Base-by-base conservation (phyloP, 2,888 invertebrate species). In the Bimastos eiseni region DNA sequence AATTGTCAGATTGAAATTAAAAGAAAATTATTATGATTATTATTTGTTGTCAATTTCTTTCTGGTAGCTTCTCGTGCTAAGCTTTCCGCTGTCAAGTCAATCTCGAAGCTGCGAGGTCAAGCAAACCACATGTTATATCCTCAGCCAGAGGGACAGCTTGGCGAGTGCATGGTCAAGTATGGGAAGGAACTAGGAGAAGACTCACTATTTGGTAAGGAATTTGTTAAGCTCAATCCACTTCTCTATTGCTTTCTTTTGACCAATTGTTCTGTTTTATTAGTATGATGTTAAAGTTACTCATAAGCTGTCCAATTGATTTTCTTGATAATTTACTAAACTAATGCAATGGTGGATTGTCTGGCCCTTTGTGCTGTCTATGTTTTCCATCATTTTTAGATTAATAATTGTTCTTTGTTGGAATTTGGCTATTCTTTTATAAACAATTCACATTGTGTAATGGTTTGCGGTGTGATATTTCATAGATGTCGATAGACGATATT, bases 71-170 rank as follows among this genome's bases (percentile, higher is more conserved):
- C 96, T 24, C 94, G 96, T 92, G 96, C 96, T 34, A 96, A 96
- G 93, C 93, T 96, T 93, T 95, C 95, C 90, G 95, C 96, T 13
- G 94, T 95, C 91, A 95, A 95, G 91, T 95, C 96, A 92, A 98
- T 99, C 94, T 98, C 98, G 94, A 99, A 99, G 96, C 96, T 99
- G 93, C 97, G 98, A 94, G 98, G 99, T 30, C 98, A 98, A 95
- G 98, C 98, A 86, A 99, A 98, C 96, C 98, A 98, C 93, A 97
- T 98, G 95, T 98, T 98, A 88, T 99, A 99, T 95, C 99, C 99
- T 89, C 99, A 99, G 95, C 99, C 99, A 0, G 99, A 99, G 95
- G 99, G 99, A 90, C 97, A 97, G 83, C 96, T 99, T 83, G 99
- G 98, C 1, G 99, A 99, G 95, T 98, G 98, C 94, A 99, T 99